Conservation (phyloP, 2,888 invertebrate genomes). For the Volucella zonaria region DNA sequence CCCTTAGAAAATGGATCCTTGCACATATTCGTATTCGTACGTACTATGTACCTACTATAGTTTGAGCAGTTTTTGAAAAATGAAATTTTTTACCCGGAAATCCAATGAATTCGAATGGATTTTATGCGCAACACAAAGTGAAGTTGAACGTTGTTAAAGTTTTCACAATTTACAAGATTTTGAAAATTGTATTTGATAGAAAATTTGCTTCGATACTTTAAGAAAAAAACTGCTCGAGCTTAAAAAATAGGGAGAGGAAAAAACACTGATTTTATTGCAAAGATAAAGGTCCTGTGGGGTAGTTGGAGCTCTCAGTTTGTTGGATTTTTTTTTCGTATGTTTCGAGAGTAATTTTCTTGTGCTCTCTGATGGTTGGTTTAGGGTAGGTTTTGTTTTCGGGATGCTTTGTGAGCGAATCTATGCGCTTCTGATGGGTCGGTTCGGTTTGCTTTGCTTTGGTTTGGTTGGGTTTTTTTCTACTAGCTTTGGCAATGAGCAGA, state of each 20-base stretch:
- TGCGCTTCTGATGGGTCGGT: conserved; percentile 46
- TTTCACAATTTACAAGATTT: conserved; percentile 62
- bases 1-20: conserved; percentile 62
- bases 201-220: conserved; percentile 62
- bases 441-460: conserved; percentile 23
- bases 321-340: conserved; percentile 15
- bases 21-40: neutral
- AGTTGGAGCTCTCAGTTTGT: conserved; percentile 41
- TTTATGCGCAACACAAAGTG: conserved; percentile 41
- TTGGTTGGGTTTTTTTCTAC: neutral
- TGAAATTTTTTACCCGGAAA: conserved; percentile 28
- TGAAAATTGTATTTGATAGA: conserved; percentile 57
- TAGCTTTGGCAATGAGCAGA: neutral
- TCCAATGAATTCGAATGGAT: conserved; percentile 20
- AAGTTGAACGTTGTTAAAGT: conserved; percentile 48
- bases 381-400: conserved; percentile 43
- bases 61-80: conserved; percentile 28
- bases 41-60: too few species aligned
- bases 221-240: conserved; percentile 71
- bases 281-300: conserved; percentile 60
- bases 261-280: conserved; percentile 69
- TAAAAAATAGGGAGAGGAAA: conserved; percentile 72
- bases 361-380: conserved; percentile 17
- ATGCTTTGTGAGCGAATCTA: conserved; percentile 20
- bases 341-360: conserved; percentile 17